A percentile compares a stretch with the other conserved stretches of the same genome.
Evolutionary conservation across 2,797 vertebrate genomes (phyloP).

Genomic region (Chaenodraco wilsoni): DNA sequence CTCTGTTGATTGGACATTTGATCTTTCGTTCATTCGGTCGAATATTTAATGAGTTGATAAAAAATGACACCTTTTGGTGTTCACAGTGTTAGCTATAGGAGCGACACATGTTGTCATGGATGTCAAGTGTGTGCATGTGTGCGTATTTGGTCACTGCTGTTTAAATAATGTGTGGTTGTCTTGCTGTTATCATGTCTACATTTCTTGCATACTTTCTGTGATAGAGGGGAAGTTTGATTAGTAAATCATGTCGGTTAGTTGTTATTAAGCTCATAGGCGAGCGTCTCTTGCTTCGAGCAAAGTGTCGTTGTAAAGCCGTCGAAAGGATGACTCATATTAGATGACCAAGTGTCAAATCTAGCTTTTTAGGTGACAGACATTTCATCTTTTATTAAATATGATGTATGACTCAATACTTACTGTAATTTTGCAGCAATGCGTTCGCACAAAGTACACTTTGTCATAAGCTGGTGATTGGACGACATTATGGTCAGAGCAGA

Average conservation of each 20-base stretch:
- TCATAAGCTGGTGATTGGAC: neutral
- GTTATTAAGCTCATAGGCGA: slow-evolving; percentile 10
- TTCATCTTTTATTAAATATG: slow-evolving; percentile 9
- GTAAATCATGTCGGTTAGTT: slow-evolving; percentile 11
- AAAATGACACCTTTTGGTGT: too few relatives aligned
- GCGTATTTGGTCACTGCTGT: too few relatives aligned
- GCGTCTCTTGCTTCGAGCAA: slow-evolving; percentile 15
- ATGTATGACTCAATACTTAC: neutral
- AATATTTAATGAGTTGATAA: too few relatives aligned
- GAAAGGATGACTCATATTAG: slow-evolving; percentile 51
- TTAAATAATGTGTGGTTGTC: too few relatives aligned
- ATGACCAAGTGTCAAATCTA: slow-evolving; percentile 34
- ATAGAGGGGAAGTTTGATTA: neutral
- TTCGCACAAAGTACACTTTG: neutral
- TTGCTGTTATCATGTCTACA: neutral
- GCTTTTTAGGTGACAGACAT: slow-evolving; percentile 14
- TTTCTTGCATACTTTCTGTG: neutral
- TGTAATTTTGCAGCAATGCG: neutral
- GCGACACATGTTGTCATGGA: too few relatives aligned
- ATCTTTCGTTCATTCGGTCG: too few relatives aligned
- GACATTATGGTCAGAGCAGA: neutral
- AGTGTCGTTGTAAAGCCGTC: slow-evolving; percentile 38
- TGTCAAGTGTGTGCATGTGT: too few relatives aligned
- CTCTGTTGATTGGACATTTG: too few relatives aligned
- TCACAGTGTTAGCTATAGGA: too few relatives aligned